Base-by-base conservation (phyloP, 2,797 vertebrate species). In the Sebastes matsubarae region DNA sequence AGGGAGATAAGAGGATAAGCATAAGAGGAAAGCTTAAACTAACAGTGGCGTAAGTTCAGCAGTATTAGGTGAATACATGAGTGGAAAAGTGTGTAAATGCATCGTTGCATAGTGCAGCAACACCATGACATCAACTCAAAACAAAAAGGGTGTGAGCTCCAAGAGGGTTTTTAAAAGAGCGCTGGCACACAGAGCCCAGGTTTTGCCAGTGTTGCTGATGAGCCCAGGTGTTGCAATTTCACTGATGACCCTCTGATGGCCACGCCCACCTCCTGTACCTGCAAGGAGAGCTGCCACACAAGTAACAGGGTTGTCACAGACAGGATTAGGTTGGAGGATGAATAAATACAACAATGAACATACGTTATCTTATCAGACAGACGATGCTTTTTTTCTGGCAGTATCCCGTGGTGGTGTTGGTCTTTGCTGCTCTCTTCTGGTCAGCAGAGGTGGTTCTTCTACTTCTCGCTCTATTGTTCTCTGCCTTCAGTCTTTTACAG, bases 351-450 rank as follows among this genome's bases (percentile, higher is more conserved):
- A 36, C 4, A 25, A 27, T 68, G 63, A 66, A 29, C 42, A 52
- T 3, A 18, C 11, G n/a, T 75, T 1, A 55, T 70, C 8, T 18
- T 3, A 4, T 25, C 25, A 57, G 30, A 30, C 2, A 30, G 1
- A 5, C 1, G 2, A 9, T 18, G 42, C 11, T 27, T 54, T 42
- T 8, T 9, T 1, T 1, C 13, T 22, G 1, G 1, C 24, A 20
- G 4, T 0, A 2, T 18, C 3, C 8, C 11, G n/a, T 25, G 27
- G 4, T 27, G 54, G 20, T 34, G 2, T 12, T 64, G 68, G 70
- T 80, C 27, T 84, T 64, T 91, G 52, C 89, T 87, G 81, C 81
- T 86, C 80, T 82, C 93, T 85, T 0, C 7, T 85, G 93, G 77
- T 77, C 18, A 34, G 24, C n/a, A 65, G 13, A 16, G 22, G 29